phyloP scores from a whole-genome alignment of 2,113 vertebrate genomes.

The Strigops habroptila region DNA sequence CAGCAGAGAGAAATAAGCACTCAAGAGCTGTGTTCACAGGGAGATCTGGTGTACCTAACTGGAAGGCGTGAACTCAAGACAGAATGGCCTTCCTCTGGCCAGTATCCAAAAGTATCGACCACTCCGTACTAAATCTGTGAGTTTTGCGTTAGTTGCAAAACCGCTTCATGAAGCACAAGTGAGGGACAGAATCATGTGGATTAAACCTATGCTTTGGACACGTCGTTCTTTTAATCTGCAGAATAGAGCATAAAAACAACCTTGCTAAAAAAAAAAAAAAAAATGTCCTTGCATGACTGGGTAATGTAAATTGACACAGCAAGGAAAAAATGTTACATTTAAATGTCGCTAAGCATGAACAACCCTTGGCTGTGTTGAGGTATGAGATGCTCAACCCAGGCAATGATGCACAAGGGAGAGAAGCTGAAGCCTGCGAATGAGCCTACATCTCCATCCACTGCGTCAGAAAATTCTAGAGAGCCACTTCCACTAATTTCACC shows the following conservation, averaged over 20 bases:
- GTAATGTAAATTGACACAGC: background rate
- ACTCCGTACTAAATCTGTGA: background rate
- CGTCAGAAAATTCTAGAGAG: background rate
- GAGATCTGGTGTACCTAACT: background rate
- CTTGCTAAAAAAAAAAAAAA: background rate
- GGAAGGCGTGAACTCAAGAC: background rate
- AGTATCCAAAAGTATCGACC: background rate
- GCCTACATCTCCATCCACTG: background rate
- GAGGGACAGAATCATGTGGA: accelerated
- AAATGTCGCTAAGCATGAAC: background rate
- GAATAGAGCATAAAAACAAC: background rate
- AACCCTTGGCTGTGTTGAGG: background rate
- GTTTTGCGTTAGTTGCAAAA: background rate
- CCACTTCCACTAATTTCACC: background rate
- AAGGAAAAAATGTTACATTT: background rate
- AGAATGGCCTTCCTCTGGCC: background rate
- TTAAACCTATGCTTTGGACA: background rate
- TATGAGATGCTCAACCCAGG: background rate
- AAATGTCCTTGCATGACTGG: background rate
- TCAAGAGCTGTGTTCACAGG: background rate
- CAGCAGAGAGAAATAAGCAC: background rate
- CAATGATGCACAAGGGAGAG: background rate
- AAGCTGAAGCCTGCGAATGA: background rate
- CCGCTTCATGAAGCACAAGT: background rate
- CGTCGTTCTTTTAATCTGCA: background rate